These are phyloP conservation scores for Onychomys leucogaster DNA, from an alignment of 2,797 vertebrate genomes.

Conservation along the genomic window DNA sequence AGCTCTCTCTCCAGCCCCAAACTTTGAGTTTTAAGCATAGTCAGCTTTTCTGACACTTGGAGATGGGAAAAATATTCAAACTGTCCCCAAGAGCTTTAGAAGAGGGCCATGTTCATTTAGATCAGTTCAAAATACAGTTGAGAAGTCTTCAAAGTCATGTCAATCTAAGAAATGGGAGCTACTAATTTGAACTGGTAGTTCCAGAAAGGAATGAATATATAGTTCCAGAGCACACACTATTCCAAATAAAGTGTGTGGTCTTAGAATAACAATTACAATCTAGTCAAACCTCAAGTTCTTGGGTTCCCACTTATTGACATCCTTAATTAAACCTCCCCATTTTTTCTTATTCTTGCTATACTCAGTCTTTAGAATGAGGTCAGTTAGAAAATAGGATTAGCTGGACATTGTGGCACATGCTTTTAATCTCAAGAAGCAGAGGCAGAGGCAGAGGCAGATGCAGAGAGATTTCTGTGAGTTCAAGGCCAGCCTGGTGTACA, in stretches of 20 bases:
- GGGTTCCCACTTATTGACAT: background rate
- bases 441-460: background rate
- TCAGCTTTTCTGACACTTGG: background rate
- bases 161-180: conserved; percentile 46
- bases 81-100: background rate
- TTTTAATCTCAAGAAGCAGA: background rate
- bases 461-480: background rate
- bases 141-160: background rate
- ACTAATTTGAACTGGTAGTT: background rate
- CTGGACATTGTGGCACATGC: background rate
- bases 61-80: background rate
- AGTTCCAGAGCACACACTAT: background rate
- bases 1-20: too few relatives aligned
- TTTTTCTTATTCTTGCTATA: conserved; percentile 17
- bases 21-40: background rate
- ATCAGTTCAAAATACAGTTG: conserved; percentile 63
- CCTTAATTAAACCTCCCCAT: conserved; percentile 2
- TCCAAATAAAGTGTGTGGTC: background rate
- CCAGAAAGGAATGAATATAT: conserved; percentile 29
- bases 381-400: conserved; percentile 54
- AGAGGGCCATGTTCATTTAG: background rate
- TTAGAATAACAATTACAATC: background rate
- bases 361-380: conserved; percentile 57
- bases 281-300: conserved; percentile 21
- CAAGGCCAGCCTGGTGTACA: background rate